These are phyloP conservation scores for Automeris io DNA, from an alignment of 2,888 invertebrate species.

Conservation along the genomic window DNA sequence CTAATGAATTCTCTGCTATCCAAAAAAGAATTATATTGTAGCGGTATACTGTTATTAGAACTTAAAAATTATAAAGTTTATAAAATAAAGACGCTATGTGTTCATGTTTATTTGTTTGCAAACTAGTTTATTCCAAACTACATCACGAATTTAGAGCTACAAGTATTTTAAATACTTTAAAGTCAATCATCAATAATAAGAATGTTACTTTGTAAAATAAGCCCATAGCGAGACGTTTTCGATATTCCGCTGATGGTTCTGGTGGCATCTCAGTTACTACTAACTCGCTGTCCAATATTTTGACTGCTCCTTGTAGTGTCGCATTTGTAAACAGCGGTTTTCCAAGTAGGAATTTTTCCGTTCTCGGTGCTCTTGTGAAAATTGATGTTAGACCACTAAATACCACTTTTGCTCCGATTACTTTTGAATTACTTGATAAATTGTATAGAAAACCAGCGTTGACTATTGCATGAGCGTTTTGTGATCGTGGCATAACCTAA, in stretches of 20 bases:
- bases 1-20: no score
- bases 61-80: no score
- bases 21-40: no score
- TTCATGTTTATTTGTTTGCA: no score
- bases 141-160: no score
- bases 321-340: constrained; percentile 51
- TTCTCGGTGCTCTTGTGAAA: constrained; percentile 60
- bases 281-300: constrained; percentile 33
- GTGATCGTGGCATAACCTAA: constrained; percentile 83
- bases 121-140: no score
- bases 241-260: constrained; percentile 74
- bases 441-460: constrained; percentile 84
- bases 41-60: no score
- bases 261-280: constrained; percentile 48
- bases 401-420: constrained; percentile 49
- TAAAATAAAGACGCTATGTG: no score
- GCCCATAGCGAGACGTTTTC: constrained; percentile 74
- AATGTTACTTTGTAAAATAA: constrained; percentile 59
- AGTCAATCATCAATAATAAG: neutral
- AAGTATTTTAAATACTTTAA: neutral
- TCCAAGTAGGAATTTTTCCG: constrained; percentile 65
- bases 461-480: constrained; percentile 84
- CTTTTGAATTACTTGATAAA: constrained; percentile 31
- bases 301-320: constrained; percentile 47
- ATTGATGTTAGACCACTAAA: constrained; percentile 75